A percentile compares a stretch with the other conserved stretches of the same genome.
These are phyloP conservation scores for Gymnosoma rotundatum DNA, from an alignment of 2,888 invertebrate species.

Conservation along the genomic window DNA sequence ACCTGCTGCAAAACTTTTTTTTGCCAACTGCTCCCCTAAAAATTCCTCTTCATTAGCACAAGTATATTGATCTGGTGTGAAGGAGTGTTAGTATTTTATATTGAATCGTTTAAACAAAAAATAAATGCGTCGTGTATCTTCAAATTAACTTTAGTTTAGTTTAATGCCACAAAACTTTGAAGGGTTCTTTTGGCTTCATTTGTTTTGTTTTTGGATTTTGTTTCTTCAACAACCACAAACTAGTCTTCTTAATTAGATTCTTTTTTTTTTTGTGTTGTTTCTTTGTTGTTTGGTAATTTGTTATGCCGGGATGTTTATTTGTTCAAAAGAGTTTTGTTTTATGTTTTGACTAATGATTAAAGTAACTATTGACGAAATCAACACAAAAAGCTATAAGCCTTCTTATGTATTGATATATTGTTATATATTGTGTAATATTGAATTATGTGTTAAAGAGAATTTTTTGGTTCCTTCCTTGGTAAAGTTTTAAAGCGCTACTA, in stretches of 20 bases:
- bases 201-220: constrained; percentile 2
- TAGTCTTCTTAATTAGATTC: too few species aligned
- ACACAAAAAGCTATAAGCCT: too few species aligned
- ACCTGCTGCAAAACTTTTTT: background rate
- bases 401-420: too few species aligned
- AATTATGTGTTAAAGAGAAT: too few species aligned
- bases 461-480: too few species aligned
- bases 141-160: constrained; percentile 15
- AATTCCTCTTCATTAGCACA: background rate
- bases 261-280: background rate
- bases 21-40: background rate
- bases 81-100: too few species aligned
- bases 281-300: constrained; percentile 2
- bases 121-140: background rate
- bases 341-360: background rate
- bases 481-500: too few species aligned
- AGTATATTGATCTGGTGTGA: too few species aligned
- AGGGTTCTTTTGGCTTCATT: background rate
- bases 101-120: constrained; percentile 1
- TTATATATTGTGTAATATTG: too few species aligned
- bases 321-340: background rate
- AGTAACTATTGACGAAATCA: background rate
- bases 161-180: background rate
- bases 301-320: background rate
- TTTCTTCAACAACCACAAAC: background rate